Evolutionary conservation across 2,797 vertebrate species (phyloP), one percentile per base, ranked within the genome.

Genomic region (Erithacus rubecula): DNA sequence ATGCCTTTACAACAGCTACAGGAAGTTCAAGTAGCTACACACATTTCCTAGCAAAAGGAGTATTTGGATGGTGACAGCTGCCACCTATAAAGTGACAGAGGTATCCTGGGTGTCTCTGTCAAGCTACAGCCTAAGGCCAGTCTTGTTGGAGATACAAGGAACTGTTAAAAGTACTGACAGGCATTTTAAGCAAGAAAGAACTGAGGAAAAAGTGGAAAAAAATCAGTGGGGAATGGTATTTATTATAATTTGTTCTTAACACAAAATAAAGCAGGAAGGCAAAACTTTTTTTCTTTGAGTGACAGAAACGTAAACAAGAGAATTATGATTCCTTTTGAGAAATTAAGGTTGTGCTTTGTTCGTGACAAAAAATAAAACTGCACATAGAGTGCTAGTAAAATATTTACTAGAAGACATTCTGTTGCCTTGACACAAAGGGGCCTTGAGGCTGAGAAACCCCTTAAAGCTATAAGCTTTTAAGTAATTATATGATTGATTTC

Each of bases 21-120:
- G 69, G 69, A 93, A 78, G 67, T 72, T 53, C 37, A 75, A 81
- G 53, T 64, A 87, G 19, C 51, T 67, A 29, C 37, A 58, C 23
- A 14, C 5, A 7, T 83, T 92, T 95, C 62, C 70, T 87, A 96
- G 87, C 60, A 89, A 94, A 94, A 94, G 65, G 32, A 94, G 60
- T 24, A 4, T 13, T 93, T 82, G 83, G 91, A 78, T 63, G 49
- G 80, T 96, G 95, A 97, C 97, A 98, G 95, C 94, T 97, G 93
- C 89, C 93, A 91, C 76, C 87, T 96, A 49, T 93, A 93, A 95
- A 89, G 93, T 83, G 92, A 96, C 43, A 65, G 80, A 44, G 34
- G 86, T 97, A 86, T 96, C 96, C 95, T 95, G 97, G 94, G 97
- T 96, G 55, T 91, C 94, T 94, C 97, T 97, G 97, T 97, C 95